Evolutionary conservation across 2,888 invertebrate species (phyloP).

Genomic region (Andrena chrysosceles): DNA sequence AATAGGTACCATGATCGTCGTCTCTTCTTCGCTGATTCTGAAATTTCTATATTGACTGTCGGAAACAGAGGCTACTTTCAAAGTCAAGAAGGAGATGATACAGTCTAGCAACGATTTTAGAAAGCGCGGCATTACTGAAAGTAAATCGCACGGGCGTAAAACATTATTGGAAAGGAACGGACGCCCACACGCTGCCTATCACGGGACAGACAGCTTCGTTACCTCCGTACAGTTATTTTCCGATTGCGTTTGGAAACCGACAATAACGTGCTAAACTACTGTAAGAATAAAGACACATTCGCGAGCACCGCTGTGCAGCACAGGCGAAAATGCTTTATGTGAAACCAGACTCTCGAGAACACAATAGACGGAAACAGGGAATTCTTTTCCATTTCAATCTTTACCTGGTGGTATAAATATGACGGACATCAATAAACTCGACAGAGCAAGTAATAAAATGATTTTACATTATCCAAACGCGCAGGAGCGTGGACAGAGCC

Average conservation of each 20-base stretch:
- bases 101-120: constrained; percentile 30
- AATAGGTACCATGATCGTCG: no score
- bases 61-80: not conserved
- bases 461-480: not conserved
- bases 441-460: not conserved
- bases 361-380: constrained; percentile 9
- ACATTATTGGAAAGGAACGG: constrained; percentile 56
- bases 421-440: no score
- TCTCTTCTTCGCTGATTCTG: not conserved
- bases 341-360: not conserved
- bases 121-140: constrained; percentile 44
- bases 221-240: constrained; percentile 55
- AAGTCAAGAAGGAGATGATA: not conserved
- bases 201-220: constrained; percentile 58
- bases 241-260: constrained; percentile 42
- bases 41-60: not conserved
- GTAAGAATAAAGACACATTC: constrained; percentile 4
- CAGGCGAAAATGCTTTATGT: not conserved
- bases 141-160: constrained; percentile 44
- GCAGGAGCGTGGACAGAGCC: not conserved
- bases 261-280: constrained; percentile 38
- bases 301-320: not conserved
- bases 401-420: not conserved
- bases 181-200: constrained; percentile 59
- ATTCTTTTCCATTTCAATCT: not conserved